Evolutionary conservation across 2,888 invertebrate species (phyloP).

Genomic region (Germaria angustata): DNA sequence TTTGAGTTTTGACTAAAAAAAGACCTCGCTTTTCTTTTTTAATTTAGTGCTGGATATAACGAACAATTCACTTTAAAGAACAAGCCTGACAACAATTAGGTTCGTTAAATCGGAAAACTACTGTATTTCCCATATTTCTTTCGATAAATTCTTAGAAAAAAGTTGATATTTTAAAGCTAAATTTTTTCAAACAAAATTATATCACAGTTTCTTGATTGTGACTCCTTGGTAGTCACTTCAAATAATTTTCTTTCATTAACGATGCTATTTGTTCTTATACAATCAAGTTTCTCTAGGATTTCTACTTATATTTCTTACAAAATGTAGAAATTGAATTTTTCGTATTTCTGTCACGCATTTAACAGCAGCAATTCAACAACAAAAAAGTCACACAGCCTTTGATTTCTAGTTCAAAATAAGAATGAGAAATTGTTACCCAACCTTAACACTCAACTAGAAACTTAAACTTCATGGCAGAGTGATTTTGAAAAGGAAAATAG

Average conservation of each 20-base stretch:
- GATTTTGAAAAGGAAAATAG: conserved; percentile 7
- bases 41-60: too few species aligned
- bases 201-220: background rate
- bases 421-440: background rate
- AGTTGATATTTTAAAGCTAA: background rate
- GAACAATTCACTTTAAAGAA: too few species aligned
- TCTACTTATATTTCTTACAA: background rate
- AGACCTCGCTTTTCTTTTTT: too few species aligned
- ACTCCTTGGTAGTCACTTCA: conserved; percentile 16
- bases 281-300: background rate
- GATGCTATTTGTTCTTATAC: conserved; percentile 26
- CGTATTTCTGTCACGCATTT: conserved; percentile 65
- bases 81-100: too few species aligned
- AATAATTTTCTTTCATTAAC: conserved; percentile 35
- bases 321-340: conserved; percentile 62
- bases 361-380: conserved; percentile 2
- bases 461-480: background rate
- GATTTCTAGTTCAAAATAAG: conserved; percentile 17
- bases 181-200: background rate
- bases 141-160: too few species aligned
- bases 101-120: too few species aligned
- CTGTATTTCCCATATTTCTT: too few species aligned
- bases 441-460: background rate
- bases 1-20: too few species aligned
- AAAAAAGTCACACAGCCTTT: background rate